Base-by-base conservation (phyloP, 2,888 invertebrate species). In the Dasypogon diadema region DNA sequence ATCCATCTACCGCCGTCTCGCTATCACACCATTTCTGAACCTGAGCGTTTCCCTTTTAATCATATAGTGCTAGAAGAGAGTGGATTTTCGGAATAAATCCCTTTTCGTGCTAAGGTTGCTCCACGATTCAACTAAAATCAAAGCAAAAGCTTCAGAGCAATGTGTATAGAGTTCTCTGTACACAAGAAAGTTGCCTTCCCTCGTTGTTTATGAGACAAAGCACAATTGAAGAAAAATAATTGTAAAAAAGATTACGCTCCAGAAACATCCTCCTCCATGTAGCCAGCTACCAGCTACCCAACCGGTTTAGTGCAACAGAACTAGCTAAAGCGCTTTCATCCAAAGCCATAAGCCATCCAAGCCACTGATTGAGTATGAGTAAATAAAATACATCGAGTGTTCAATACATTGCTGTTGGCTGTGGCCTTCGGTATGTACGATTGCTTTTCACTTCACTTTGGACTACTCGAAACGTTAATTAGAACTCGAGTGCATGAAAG, bases 201-300 rank as follows among this genome's bases (percentile, higher is more conserved):
- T 30, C 30, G 30, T 8, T 30, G 30, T 30, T 30, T 30, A 30
- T 30, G 4, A 30, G 30, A 30, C 30, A 48, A 42, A 48, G 65
- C 65, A 65, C 65, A 65, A 65, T 65, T 65, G 46, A 65, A 65
- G 65, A 48, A 65, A 65, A 65, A 70, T 70, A 70, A 70, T 70
- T 70, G 70, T 54, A 46, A 70, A 70, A 70, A 12, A 30, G n/a
- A 3, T 30, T 8, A 5, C 8, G 30, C 30, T 30, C 30, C 30
- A 30, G 3, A 30, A 30, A 3, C 30, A 8, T 30, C 8, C 8
- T 30, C 30, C 30, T n/a, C 30, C 30, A 8, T 30, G 4, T 30
- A 8, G 3, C 30, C 30, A 5, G 30, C 3, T 5, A 30, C 30
- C 8, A 30, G 3, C 3, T 30, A 30, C 8, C 30, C 30, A 30